phyloP scores from a whole-genome alignment of 2,113 vertebrate genomes.

The Puffinus mauretanicus region DNA sequence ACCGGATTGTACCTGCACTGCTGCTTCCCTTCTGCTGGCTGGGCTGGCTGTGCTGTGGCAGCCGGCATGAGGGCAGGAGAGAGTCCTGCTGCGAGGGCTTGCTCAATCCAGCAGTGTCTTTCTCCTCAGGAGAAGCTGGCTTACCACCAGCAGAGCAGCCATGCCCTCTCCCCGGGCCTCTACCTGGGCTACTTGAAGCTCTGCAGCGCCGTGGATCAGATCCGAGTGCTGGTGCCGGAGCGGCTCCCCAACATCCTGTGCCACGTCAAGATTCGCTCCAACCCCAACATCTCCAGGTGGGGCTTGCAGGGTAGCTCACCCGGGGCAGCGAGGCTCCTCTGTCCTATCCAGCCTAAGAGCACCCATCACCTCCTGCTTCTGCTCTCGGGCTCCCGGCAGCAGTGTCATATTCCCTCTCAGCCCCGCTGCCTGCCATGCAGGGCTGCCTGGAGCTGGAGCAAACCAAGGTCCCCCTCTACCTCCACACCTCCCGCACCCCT shows the following conservation, averaged over 20 bases:
- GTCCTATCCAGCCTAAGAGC: background rate
- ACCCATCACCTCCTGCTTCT: background rate
- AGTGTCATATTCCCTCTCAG: rapidly evolving
- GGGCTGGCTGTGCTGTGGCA: rapidly evolving
- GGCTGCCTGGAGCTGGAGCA: background rate
- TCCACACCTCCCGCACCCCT: background rate
- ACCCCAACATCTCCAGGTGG: slow-evolving; percentile 87
- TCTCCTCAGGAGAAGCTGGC: slow-evolving; percentile 83
- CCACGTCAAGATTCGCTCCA: slow-evolving; percentile 87
- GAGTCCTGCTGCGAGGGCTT: rapidly evolving
- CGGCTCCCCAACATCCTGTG: slow-evolving; percentile 88
- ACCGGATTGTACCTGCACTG: rapidly evolving
- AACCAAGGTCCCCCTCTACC: background rate
- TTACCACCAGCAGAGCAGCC: slow-evolving; percentile 85
- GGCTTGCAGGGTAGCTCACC: background rate
- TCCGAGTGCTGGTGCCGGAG: slow-evolving; percentile 86
- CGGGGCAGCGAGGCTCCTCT: background rate
- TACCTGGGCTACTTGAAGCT: slow-evolving; percentile 92
- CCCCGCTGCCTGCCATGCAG: background rate
- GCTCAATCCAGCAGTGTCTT: background rate
- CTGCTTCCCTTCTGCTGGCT: rapidly evolving
- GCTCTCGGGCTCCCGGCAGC: background rate
- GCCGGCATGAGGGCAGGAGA: background rate
- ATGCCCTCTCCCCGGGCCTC: slow-evolving; percentile 80
- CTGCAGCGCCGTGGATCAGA: slow-evolving; percentile 90